Conservation (phyloP, 1,140 invertebrate species). For the Micrasema longulum region DNA sequence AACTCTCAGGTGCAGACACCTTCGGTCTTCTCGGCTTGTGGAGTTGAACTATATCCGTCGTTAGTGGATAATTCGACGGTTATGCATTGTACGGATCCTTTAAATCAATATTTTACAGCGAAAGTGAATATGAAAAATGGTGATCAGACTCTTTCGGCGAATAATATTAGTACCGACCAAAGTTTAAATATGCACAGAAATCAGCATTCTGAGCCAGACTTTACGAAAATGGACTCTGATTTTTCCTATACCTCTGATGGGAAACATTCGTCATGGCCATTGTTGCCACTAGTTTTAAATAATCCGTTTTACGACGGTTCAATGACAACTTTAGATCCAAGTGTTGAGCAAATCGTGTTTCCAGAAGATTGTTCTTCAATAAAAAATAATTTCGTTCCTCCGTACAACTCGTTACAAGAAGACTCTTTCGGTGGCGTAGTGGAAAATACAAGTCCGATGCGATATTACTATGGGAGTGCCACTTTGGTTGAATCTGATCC, state of each 20-base stretch:
- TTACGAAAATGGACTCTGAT: slow-evolving; percentile 60
- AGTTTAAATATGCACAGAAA: slow-evolving; percentile 50
- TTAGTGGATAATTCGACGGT: not conserved
- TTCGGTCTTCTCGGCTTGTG: slow-evolving; percentile 12
- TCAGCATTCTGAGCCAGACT: slow-evolving; percentile 62
- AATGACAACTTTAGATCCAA: slow-evolving; percentile 59
- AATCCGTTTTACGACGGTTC: slow-evolving; percentile 67
- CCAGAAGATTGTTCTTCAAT: slow-evolving; percentile 66
- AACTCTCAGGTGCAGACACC: slow-evolving; percentile 7
- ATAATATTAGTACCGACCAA: not conserved
- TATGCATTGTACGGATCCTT: not conserved
- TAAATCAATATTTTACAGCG: slow-evolving; percentile 15
- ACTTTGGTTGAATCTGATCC: slow-evolving; percentile 58
- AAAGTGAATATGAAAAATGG: slow-evolving; percentile 25
- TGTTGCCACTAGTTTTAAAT: slow-evolving; percentile 62
- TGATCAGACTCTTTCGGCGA: not conserved
- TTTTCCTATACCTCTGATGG: slow-evolving; percentile 9
- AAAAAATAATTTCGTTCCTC: slow-evolving; percentile 65
- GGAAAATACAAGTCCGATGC: slow-evolving; percentile 52
- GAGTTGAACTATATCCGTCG: not conserved
- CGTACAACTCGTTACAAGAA: slow-evolving; percentile 61
- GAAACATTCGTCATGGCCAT: slow-evolving; percentile 41
- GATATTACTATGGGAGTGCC: slow-evolving; percentile 63
- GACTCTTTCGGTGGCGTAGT: slow-evolving; percentile 49
- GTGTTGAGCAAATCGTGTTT: slow-evolving; percentile 59